Base-by-base conservation (phyloP, 2,113 vertebrate species). In the Chauna torquata region DNA sequence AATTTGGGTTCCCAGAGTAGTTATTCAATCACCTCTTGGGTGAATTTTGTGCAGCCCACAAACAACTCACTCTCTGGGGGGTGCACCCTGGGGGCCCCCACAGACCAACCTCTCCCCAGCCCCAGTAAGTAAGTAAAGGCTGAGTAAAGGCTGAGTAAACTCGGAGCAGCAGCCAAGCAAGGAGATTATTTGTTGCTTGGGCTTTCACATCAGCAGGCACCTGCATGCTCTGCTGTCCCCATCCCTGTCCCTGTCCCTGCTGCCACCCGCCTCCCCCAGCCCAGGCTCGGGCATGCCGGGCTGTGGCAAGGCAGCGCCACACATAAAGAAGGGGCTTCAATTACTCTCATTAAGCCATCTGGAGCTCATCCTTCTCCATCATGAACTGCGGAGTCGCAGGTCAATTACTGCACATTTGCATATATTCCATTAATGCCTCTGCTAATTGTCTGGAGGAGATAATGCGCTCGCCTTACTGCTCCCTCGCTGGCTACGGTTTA, bases 391-490 rank as follows among this genome's bases (percentile, higher is more conserved):
- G 92, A 90, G 96, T 92, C 7, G 9, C 81, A 91, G 97, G 98
- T 98, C 98, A 98, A 98, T 98, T 97, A 98, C 96, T 12, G 79
- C 76, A 2, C 84, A 98, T 98, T 98, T 98, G 97, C 98, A 98
- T 98, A 97, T 92, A 94, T 97, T 95, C 96, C 97, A 97, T 97
- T 98, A 98, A 97, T 96, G 97, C 88, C 88, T 36, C 93, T 84
- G 88, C 95, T 98, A 97, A 97, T 98, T 97, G 97, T 97, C 97
- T 97, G 45, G 80, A 94, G 94, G 95, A 92, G 97, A 97, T 97
- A 96, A 98, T 94, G 97, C 30, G 85, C 82, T 75, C 55, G 2
- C 68, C 95, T 95, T 57, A 81, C 23, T 6, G n/a, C 81, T 96
- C 90, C 84, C 88, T 58, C 34, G 45, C 89, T 90, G 92, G 58